phyloP scores from a whole-genome alignment of 1,140 invertebrate genomes.

The Elymnias hypermnestra region DNA sequence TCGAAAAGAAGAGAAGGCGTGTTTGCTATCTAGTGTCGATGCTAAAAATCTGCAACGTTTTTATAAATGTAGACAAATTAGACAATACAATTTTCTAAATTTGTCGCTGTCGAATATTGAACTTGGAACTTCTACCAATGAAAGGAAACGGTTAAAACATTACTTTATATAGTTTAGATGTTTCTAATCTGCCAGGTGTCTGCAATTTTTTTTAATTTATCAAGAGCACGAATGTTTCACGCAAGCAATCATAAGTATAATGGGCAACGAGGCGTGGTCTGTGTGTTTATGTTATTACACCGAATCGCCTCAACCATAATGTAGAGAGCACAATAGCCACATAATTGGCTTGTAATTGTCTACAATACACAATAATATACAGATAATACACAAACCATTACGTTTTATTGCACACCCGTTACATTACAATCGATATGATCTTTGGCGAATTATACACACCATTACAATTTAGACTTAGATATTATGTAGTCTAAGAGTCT shows the following conservation, averaged over 20 bases:
- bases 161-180: too few species aligned
- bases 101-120: too few species aligned
- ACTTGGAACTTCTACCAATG: too few species aligned
- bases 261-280: slow-evolving; percentile 22
- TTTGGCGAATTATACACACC: slow-evolving; percentile 8
- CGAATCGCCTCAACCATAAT: slow-evolving; percentile 27
- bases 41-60: too few species aligned
- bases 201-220: too few species aligned
- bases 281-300: slow-evolving; percentile 22
- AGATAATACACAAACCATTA: slow-evolving; percentile 30
- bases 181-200: too few species aligned
- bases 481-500: neutral
- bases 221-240: too few species aligned
- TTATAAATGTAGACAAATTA: too few species aligned
- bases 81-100: too few species aligned
- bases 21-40: too few species aligned
- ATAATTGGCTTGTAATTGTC: slow-evolving; percentile 39
- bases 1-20: too few species aligned
- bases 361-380: slow-evolving; percentile 31
- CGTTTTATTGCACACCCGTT: slow-evolving; percentile 26
- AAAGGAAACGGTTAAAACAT: too few species aligned
- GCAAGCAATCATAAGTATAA: slow-evolving; percentile 1
- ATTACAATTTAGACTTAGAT: slow-evolving; percentile 4
- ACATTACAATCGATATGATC: slow-evolving; percentile 25
- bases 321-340: slow-evolving; percentile 30